A percentile compares a stretch with the other conserved stretches of the same genome.
These are phyloP conservation scores for Leuciscus waleckii DNA, from an alignment of 2,797 vertebrate species.

Conservation along the genomic window DNA sequence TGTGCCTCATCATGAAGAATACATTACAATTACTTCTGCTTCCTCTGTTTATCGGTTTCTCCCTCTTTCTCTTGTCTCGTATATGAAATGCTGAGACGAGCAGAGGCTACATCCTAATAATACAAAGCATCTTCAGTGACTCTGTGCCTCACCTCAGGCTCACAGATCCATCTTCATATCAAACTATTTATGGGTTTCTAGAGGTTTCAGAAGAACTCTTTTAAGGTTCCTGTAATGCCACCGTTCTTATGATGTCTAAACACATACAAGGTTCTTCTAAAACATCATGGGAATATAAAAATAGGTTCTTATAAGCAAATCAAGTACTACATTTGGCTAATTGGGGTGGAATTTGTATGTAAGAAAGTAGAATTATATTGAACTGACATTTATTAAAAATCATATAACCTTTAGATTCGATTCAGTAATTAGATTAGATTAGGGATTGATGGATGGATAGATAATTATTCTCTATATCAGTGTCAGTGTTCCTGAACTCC, in stretches of 20 bases:
- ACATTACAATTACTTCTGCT: slow-evolving; percentile 8
- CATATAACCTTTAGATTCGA: too few species aligned
- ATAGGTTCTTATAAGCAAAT: background rate
- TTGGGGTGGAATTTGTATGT: background rate
- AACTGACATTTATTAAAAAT: too few species aligned
- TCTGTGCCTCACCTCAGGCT: background rate
- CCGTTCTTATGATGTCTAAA: background rate
- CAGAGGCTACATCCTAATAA: background rate
- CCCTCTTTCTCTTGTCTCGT: background rate
- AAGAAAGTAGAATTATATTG: background rate
- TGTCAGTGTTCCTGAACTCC: too few species aligned
- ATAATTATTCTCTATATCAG: background rate
- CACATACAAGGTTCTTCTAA: background rate
- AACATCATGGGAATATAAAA: background rate
- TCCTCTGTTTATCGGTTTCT: background rate
- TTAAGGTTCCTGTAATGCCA: background rate
- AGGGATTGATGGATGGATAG: background rate
- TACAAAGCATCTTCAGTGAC: background rate
- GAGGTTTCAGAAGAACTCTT: too few species aligned
- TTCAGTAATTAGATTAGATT: too few species aligned
- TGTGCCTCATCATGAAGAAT: slow-evolving; percentile 16
- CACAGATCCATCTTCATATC: background rate
- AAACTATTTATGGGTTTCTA: background rate
- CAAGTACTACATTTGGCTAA: background rate
- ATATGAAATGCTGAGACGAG: slow-evolving; percentile 6